Percentiles rank a stretch among this genome's conserved stretches.
Evolutionary conservation across 2,797 vertebrate genomes (phyloP).

Genomic region (Hyperoplus immaculatus): DNA sequence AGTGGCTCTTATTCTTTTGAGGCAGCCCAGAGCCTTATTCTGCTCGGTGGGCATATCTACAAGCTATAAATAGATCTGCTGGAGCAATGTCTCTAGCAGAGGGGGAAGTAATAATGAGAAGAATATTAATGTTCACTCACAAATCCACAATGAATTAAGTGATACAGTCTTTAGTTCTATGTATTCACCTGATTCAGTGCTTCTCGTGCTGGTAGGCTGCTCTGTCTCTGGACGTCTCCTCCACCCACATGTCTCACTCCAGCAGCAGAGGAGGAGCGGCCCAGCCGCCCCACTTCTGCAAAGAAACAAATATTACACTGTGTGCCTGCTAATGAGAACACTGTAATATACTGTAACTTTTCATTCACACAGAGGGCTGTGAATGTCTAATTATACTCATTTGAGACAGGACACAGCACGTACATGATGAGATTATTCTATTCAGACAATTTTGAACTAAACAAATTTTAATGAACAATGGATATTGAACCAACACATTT

Average conservation of each 20-base stretch:
- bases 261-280: constrained; percentile 93
- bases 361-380: constrained; percentile 23
- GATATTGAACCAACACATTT: background rate
- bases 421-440: constrained; percentile 25
- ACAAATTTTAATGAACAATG: background rate
- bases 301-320: constrained; percentile 65
- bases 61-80: constrained; percentile 82
- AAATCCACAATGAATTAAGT: constrained; percentile 58
- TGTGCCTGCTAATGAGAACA: constrained; percentile 57
- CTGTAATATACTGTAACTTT: constrained; percentile 39
- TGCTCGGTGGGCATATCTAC: constrained; percentile 79
- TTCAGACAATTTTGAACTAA: constrained; percentile 17
- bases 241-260: constrained; percentile 90
- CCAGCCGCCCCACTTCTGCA: constrained; percentile 92
- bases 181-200: constrained; percentile 87
- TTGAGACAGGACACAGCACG: constrained; percentile 6
- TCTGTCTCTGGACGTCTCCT: constrained; percentile 89
- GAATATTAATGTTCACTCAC: constrained; percentile 68
- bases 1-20: constrained; percentile 55
- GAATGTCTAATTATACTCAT: constrained; percentile 6
- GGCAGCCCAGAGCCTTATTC: constrained; percentile 72
- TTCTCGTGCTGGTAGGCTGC: constrained; percentile 90
- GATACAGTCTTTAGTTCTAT: constrained; percentile 37
- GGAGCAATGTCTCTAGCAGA: constrained; percentile 73
- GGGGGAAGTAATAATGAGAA: constrained; percentile 70